Base-by-base conservation (phyloP, 2,113 vertebrate species). In the Jaculus jaculus region DNA sequence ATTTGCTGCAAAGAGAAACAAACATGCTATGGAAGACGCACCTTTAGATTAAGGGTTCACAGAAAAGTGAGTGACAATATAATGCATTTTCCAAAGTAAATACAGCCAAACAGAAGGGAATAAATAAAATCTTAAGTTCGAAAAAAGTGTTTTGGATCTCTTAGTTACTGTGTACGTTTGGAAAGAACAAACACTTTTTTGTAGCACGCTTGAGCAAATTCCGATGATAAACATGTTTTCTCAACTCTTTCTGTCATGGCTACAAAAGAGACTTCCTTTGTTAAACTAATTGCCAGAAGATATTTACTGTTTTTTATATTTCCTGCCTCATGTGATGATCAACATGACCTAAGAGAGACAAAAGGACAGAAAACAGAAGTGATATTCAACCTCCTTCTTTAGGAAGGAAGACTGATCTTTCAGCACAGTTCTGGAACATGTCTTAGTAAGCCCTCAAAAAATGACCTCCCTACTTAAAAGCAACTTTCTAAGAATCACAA, bases 1-100 rank as follows among this genome's bases (percentile, higher is more conserved):
- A 99, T 98, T 98, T 99, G 99, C 99, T 99, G 78, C 16, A 87
- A 95, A 93, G 6, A 91, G 39, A 78, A 85, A 83, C 42, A 84
- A 71, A 86, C 12, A 83, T 23, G 42, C 37, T 95, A 94, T 42
- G 93, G 81, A 74, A 96, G 84, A 47, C 96, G 47, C 7, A 95
- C 42, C 0, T 47, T 66, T 71, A 75, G 71, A 96, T 47, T 63
- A 89, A 97, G 68, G 37, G 34, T 30, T 84, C 92, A 89, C 6
- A 71, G 84, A 84, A 85, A 87, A 94, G 92, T 89, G 95, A 80
- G 42, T 90, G 87, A 93, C 65, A 89, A 3, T n/a, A 13, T 61
- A 37, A 89, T 30, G n/a, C 51, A 90, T 84, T 84, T 72, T 75
- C 17, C 37, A 84, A 89, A 91, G 66, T 75, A 65, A 97, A 96